Percentiles rank a stretch among this genome's conserved stretches.
Conservation (phyloP, 2,888 invertebrate species). For the Hypolimnas misippus region DNA sequence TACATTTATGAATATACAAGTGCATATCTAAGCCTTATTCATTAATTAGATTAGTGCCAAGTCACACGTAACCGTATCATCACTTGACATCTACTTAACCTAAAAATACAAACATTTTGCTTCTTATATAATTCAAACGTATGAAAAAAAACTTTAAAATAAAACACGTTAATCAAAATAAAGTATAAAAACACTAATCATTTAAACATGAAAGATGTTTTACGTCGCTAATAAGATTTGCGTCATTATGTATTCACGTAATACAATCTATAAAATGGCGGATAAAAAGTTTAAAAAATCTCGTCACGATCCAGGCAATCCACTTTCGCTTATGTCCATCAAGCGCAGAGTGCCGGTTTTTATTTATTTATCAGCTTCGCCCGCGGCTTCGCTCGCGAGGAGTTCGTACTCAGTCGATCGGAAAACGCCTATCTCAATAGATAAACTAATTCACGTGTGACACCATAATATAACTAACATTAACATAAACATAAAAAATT, state of each 20-base stretch:
- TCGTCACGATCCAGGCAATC: constrained; percentile 53
- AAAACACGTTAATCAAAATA: background rate
- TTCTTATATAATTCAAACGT: background rate
- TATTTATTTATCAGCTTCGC: constrained; percentile 1
- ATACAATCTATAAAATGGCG: constrained; percentile 6
- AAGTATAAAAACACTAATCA: background rate
- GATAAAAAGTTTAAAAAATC: constrained; percentile 23
- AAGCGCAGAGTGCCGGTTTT: constrained; percentile 38
- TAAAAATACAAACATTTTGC: background rate
- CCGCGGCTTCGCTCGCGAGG: background rate
- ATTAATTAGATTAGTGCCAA: background rate
- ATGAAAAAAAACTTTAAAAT: background rate
- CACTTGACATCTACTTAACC: background rate
- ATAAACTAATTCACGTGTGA: background rate
- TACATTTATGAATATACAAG: background rate
- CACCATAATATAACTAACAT: background rate
- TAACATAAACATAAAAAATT: no score
- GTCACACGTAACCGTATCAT: background rate
- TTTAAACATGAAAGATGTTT: constrained; percentile 5
- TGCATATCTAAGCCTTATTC: background rate
- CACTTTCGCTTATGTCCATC: constrained; percentile 66
- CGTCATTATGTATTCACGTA: constrained; percentile 21
- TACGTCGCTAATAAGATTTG: constrained; percentile 8
- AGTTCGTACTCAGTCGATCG: background rate
- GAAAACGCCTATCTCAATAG: background rate